These are phyloP conservation scores for Neelides folsomi DNA, from an alignment of 2,888 invertebrate species.

Conservation along the genomic window DNA sequence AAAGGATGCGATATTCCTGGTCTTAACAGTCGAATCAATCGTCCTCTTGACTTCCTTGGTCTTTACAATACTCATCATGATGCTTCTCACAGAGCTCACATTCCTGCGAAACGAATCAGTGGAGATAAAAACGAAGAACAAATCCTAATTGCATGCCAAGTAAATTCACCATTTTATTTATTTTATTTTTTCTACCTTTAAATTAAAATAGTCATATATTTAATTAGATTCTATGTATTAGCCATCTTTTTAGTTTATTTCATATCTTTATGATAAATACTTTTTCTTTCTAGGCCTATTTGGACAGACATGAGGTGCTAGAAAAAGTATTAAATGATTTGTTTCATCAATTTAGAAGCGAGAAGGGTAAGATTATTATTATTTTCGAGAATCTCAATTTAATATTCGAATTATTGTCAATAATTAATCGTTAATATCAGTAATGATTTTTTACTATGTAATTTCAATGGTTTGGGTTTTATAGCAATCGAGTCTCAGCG, in stretches of 20 bases:
- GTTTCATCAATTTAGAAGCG: slow-evolving; percentile 72
- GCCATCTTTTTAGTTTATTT: not conserved
- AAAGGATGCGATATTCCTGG: slow-evolving; percentile 68
- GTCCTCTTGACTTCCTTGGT: slow-evolving; percentile 77
- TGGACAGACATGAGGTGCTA: slow-evolving; percentile 69
- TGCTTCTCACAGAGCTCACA: slow-evolving; percentile 63
- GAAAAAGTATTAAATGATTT: slow-evolving; percentile 77
- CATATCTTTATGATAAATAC: too few species aligned
- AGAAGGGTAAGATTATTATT: slow-evolving; percentile 52
- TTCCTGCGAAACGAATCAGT: slow-evolving; percentile 51
- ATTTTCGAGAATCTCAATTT: not conserved
- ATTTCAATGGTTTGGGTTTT: not conserved
- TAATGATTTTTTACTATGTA: not conserved
- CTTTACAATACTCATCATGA: slow-evolving; percentile 78
- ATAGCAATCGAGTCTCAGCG: slow-evolving; percentile 44
- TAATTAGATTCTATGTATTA: not conserved
- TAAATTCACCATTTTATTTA: not conserved
- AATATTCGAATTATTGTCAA: not conserved
- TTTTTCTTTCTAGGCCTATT: slow-evolving; percentile 51
- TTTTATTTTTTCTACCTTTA: not conserved
- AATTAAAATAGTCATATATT: not conserved
- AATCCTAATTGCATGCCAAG: slow-evolving; percentile 61
- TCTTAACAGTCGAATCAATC: slow-evolving; percentile 57
- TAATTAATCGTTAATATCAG: too few species aligned
- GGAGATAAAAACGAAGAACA: slow-evolving; percentile 86